These are phyloP conservation scores for Gila robusta DNA, from an alignment of 2,797 vertebrate genomes.

Conservation along the genomic window DNA sequence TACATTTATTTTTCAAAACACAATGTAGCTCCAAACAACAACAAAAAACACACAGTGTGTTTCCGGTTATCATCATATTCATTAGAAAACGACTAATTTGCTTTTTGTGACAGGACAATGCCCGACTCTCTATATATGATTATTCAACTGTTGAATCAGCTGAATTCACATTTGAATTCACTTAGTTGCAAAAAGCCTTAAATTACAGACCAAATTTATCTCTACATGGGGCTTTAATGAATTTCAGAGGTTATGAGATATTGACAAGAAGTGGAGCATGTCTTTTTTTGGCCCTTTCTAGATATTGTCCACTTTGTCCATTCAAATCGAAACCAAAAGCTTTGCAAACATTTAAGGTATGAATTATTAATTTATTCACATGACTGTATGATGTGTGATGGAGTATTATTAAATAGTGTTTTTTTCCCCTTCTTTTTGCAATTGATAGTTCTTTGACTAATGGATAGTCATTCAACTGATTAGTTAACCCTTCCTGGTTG, in stretches of 20 bases:
- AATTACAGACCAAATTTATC: not conserved
- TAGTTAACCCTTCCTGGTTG: not conserved
- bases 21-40: not conserved
- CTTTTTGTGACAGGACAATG: conserved; percentile 56
- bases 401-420: not conserved
- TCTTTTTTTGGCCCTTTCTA: not conserved
- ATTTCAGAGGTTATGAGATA: not conserved
- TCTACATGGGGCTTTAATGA: conserved; percentile 3
- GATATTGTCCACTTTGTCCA: not conserved
- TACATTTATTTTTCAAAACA: not conserved
- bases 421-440: too few species aligned
- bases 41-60: not conserved
- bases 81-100: not conserved
- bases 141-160: conserved; percentile 69
- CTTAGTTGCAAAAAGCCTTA: conserved; percentile 35
- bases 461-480: not conserved
- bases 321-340: not conserved
- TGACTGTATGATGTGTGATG: not conserved
- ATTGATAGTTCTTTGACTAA: not conserved
- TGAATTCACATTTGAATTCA: conserved; percentile 52
- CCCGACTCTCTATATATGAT: conserved; percentile 68
- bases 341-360: not conserved
- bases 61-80: not conserved
- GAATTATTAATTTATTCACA: not conserved
- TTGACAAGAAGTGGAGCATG: not conserved